phyloP scores from a whole-genome alignment of 2,797 vertebrate genomes.

The Eospalax fontanierii region DNA sequence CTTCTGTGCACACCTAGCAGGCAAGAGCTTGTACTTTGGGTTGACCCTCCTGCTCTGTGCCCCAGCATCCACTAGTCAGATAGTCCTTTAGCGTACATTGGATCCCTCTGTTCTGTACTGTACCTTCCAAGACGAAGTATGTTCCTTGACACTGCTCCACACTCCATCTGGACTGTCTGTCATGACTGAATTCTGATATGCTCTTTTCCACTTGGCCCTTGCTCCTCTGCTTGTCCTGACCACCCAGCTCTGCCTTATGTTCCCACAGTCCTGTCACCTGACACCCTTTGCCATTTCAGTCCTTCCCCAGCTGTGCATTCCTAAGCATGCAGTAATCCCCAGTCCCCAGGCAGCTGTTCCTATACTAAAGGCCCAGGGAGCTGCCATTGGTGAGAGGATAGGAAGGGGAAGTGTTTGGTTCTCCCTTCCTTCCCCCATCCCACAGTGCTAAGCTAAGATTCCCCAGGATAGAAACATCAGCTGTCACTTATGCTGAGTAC shows the following conservation, averaged over 20 bases:
- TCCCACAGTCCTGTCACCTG: background rate
- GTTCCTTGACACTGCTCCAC: too few species aligned
- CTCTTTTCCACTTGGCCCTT: background rate
- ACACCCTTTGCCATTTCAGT: background rate
- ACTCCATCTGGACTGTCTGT: background rate
- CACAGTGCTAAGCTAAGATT: background rate
- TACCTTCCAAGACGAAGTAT: too few species aligned
- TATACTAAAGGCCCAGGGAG: background rate
- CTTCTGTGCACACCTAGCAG: background rate
- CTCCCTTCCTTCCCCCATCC: background rate
- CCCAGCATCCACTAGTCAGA: background rate
- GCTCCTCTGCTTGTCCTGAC: background rate
- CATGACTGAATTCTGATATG: background rate
- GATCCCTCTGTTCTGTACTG: background rate
- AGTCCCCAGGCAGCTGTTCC: background rate
- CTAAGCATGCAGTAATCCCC: background rate
- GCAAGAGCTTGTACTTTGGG: background rate
- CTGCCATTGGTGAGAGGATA: background rate
- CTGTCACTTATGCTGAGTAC: background rate
- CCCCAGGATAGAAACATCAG: background rate
- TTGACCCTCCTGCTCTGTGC: background rate
- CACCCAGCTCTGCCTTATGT: too few species aligned
- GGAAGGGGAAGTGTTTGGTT: background rate
- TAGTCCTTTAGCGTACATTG: background rate
- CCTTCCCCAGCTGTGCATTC: conserved; percentile 16